Conservation (phyloP, 2,888 invertebrate genomes). For the Ormyrus labotus region DNA sequence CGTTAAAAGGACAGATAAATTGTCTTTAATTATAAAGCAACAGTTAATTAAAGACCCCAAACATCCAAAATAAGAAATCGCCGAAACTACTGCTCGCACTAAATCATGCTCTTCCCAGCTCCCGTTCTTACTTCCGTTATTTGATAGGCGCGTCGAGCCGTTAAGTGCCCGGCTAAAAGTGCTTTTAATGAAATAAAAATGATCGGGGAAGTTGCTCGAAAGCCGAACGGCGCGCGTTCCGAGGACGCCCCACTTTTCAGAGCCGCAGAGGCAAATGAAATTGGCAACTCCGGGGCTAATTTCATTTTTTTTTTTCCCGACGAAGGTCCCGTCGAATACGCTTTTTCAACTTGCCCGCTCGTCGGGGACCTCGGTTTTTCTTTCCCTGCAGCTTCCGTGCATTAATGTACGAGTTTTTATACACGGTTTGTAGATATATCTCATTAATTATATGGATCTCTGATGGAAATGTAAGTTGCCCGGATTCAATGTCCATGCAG, state of each 20-base stretch:
- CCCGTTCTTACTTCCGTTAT: neutral
- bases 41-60: neutral
- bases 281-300: slow-evolving; percentile 39
- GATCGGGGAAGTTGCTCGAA: slow-evolving; percentile 36
- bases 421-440: too few relatives aligned
- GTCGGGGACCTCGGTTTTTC: too few relatives aligned
- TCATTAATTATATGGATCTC: too few relatives aligned
- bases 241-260: slow-evolving; percentile 29
- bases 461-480: too few relatives aligned
- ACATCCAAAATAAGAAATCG: neutral
- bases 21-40: too few relatives aligned
- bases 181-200: slow-evolving; percentile 44
- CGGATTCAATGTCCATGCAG: too few relatives aligned
- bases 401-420: too few relatives aligned
- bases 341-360: too few relatives aligned
- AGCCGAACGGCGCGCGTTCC: neutral
- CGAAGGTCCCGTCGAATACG: neutral
- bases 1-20: too few relatives aligned
- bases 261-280: slow-evolving; percentile 40
- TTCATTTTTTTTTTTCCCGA: slow-evolving; percentile 25
- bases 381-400: too few relatives aligned
- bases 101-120: neutral
- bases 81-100: neutral
- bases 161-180: slow-evolving; percentile 27
- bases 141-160: neutral